These are phyloP conservation scores for Horisme vitalbata DNA, from an alignment of 2,888 invertebrate species.

Conservation along the genomic window DNA sequence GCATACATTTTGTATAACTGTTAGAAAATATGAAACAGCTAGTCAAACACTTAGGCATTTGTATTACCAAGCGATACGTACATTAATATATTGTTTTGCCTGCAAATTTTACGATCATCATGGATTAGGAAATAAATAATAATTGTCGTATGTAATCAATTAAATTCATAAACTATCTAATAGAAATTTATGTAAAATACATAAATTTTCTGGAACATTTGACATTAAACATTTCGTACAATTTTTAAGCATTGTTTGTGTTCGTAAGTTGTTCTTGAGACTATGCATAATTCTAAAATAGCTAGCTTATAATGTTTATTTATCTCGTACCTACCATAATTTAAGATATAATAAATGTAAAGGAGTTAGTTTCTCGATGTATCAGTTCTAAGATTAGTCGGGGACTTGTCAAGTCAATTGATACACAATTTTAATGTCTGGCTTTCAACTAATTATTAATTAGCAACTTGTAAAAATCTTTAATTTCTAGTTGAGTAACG, in stretches of 20 bases:
- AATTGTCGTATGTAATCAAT: conserved; percentile 14
- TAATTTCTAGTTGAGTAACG: conserved; percentile 53
- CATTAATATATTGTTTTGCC: conserved; percentile 15
- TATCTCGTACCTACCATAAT: conserved; percentile 59
- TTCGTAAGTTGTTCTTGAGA: conserved; percentile 51
- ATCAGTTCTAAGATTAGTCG: conserved; percentile 73
- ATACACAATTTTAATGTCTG: conserved; percentile 76
- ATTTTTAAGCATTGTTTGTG: conserved; percentile 47
- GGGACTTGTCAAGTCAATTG: conserved; percentile 57
- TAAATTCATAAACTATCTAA: background rate
- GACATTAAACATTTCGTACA: conserved; percentile 39
- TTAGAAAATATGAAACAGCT: conserved; percentile 47
- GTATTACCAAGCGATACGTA: conserved; percentile 38
- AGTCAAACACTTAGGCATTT: conserved; percentile 58
- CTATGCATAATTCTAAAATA: conserved; percentile 67
- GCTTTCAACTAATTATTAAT: conserved; percentile 35
- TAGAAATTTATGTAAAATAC: no score
- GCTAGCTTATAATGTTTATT: conserved; percentile 52
- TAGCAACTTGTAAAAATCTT: conserved; percentile 22
- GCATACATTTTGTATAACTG: conserved; percentile 37
- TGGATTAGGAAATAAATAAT: conserved; percentile 5
- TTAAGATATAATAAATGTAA: conserved; percentile 54
- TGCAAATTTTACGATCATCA: conserved; percentile 16
- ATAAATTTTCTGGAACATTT: conserved; percentile 44
- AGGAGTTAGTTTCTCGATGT: conserved; percentile 54